These are phyloP conservation scores for Drosophila punjabiensis DNA, from an alignment of 1,140 invertebrate species.

Conservation along the genomic window DNA sequence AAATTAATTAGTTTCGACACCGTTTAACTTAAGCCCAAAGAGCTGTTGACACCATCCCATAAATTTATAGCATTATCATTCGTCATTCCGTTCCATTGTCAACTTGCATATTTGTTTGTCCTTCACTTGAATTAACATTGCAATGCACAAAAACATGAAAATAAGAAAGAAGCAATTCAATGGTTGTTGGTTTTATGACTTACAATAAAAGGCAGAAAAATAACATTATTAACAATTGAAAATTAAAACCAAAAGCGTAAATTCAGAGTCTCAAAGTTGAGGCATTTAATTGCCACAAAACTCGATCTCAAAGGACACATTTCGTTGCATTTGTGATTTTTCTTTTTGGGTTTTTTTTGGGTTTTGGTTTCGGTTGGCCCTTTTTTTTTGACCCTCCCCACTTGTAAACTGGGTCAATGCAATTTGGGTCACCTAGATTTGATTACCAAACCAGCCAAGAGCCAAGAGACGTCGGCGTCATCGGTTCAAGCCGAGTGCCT, in stretches of 20 bases:
- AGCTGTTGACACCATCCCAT: conserved; percentile 28
- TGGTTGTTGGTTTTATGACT: conserved; percentile 45
- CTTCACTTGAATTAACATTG: conserved; percentile 51
- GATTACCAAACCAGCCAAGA: conserved; percentile 61
- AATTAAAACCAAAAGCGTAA: background rate
- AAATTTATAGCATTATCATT: conserved; percentile 20
- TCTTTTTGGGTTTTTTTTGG: background rate
- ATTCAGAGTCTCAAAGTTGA: background rate
- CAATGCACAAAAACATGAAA: conserved; percentile 25
- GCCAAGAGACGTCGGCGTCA: conserved; percentile 47
- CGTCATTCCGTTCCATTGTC: conserved; percentile 46
- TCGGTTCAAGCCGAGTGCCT: conserved; percentile 50
- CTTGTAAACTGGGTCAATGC: conserved; percentile 53
- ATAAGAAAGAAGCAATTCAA: conserved; percentile 32
- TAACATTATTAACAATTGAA: conserved; percentile 6
- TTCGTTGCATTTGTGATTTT: conserved; percentile 22
- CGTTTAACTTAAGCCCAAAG: conserved; percentile 49
- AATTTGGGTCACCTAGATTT: conserved; percentile 69
- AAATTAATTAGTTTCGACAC: conserved; percentile 52
- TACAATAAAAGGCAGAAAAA: conserved; percentile 6
- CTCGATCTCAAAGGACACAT: conserved; percentile 56
- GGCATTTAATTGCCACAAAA: conserved; percentile 27
- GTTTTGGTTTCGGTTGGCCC: conserved; percentile 9
- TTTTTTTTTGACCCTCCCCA: conserved; percentile 11
- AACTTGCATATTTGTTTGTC: conserved; percentile 43